Conservation (phyloP, 2,113 vertebrate genomes). For the Butorides virescens region DNA sequence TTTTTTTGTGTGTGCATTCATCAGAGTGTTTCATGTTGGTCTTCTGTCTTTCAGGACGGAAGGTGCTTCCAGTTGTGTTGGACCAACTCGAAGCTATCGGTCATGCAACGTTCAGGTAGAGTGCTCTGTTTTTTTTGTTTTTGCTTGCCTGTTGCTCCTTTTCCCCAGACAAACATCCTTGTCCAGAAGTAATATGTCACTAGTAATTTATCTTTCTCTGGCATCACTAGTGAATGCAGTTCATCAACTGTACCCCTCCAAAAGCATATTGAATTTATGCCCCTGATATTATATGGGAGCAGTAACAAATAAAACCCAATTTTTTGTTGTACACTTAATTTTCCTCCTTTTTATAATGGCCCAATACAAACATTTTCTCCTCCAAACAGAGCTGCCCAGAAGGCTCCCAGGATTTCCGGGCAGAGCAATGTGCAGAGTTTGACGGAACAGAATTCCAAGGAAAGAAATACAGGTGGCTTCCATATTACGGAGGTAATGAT, state of each 20-base stretch:
- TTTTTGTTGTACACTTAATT: background rate
- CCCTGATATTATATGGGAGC: background rate
- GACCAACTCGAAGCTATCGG: slow-evolving; percentile 81
- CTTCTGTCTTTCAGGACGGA: slow-evolving; percentile 78
- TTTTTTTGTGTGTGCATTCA: background rate
- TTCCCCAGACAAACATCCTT: background rate
- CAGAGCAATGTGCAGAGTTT: slow-evolving; percentile 90
- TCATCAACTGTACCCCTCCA: background rate
- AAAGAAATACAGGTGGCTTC: slow-evolving; percentile 89
- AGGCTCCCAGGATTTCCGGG: slow-evolving; percentile 87
- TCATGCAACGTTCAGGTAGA: slow-evolving; percentile 89
- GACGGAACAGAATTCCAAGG: slow-evolving; percentile 89
- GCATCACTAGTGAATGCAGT: background rate
- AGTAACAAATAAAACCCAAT: background rate
- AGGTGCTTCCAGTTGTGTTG: slow-evolving; percentile 85
- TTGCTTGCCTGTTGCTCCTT: background rate
- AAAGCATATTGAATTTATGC: background rate
- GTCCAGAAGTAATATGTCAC: background rate
- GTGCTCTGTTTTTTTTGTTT: background rate
- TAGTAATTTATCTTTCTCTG: background rate
- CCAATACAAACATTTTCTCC: background rate
- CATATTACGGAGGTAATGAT: slow-evolving; percentile 88
- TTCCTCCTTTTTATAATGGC: background rate
- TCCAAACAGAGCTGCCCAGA: slow-evolving; percentile 85
- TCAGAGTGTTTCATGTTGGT: background rate